A percentile compares a stretch with the other conserved stretches of the same genome.
phyloP scores from a whole-genome alignment of 2,113 vertebrate genomes.

The Suncus etruscus region DNA sequence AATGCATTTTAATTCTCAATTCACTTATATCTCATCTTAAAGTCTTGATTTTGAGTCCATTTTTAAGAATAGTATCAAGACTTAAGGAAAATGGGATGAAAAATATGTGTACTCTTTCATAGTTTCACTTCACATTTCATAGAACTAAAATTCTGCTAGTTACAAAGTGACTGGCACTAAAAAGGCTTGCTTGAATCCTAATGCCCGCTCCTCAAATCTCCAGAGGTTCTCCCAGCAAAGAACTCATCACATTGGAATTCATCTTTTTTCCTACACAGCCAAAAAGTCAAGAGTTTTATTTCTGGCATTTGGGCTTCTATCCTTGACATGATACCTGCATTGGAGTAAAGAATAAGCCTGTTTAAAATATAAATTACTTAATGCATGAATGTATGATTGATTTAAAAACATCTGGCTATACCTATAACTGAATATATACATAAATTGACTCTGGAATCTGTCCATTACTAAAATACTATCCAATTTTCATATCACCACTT shows the following conservation, averaged over 20 bases:
- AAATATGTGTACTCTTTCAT: background rate
- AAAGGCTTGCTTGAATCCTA: background rate
- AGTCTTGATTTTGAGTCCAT: slow-evolving; percentile 10
- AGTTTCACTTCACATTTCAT: background rate
- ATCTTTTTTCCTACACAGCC: background rate
- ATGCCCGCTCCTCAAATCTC: background rate
- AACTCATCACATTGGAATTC: background rate
- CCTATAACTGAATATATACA: background rate
- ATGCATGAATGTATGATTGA: background rate
- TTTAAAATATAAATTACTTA: slow-evolving; percentile 23
- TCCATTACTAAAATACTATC: background rate
- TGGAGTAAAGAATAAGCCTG: background rate
- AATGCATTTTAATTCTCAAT: background rate
- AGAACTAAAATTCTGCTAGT: background rate
- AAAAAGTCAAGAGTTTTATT: background rate
- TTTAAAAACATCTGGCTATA: background rate
- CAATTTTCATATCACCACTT: slow-evolving; percentile 12
- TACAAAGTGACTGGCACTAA: background rate
- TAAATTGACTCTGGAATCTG: background rate
- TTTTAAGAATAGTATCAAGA: slow-evolving; percentile 9
- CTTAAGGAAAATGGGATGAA: background rate
- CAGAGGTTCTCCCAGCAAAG: background rate
- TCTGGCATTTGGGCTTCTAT: background rate
- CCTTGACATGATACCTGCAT: slow-evolving; percentile 1
- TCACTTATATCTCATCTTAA: background rate